Percentiles rank a stretch among this genome's conserved stretches.
These are phyloP conservation scores for Mellilla xanthometata DNA, from an alignment of 2,888 invertebrate genomes.

Conservation along the genomic window DNA sequence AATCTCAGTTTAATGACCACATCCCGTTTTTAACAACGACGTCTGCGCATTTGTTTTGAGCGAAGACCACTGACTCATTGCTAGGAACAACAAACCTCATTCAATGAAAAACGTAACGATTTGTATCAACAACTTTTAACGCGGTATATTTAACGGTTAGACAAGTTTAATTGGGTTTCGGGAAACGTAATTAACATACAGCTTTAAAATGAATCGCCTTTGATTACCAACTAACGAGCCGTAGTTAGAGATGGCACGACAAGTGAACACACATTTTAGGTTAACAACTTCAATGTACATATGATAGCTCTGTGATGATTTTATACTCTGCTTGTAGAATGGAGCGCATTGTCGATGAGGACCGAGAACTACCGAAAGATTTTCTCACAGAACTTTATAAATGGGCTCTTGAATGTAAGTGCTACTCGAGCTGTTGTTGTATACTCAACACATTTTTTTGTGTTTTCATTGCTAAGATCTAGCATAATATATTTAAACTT, in stretches of 20 bases:
- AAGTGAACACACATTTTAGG: slow-evolving; percentile 19
- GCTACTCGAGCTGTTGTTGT: slow-evolving; percentile 34
- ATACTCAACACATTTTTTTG: slow-evolving; percentile 27
- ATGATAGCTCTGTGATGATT: slow-evolving; percentile 16
- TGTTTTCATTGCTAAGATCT: slow-evolving; percentile 35
- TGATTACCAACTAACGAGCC: slow-evolving; percentile 22
- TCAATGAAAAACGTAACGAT: slow-evolving; percentile 57
- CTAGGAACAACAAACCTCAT: slow-evolving; percentile 64
- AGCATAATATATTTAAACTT: slow-evolving; percentile 32
- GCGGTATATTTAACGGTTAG: slow-evolving; percentile 41
- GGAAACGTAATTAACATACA: slow-evolving; percentile 33
- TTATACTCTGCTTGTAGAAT: slow-evolving; percentile 81
- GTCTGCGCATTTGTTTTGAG: slow-evolving; percentile 73
- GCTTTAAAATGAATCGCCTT: slow-evolving; percentile 27
- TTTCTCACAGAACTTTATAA: slow-evolving; percentile 89
- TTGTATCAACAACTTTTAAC: slow-evolving; percentile 50
- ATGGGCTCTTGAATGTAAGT: slow-evolving; percentile 93
- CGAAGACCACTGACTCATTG: slow-evolving; percentile 62
- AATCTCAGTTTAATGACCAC: slow-evolving; percentile 78
- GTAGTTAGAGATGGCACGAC: slow-evolving; percentile 17
- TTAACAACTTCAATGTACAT: slow-evolving; percentile 26
- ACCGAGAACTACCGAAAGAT: slow-evolving; percentile 85
- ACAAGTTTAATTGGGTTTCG: slow-evolving; percentile 34
- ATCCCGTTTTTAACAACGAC: slow-evolving; percentile 70
- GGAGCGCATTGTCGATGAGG: slow-evolving; percentile 81